Evolutionary conservation across 2,113 vertebrate species (phyloP), one percentile per base, ranked within the genome.

Genomic region (Poicephalus meyeri): DNA sequence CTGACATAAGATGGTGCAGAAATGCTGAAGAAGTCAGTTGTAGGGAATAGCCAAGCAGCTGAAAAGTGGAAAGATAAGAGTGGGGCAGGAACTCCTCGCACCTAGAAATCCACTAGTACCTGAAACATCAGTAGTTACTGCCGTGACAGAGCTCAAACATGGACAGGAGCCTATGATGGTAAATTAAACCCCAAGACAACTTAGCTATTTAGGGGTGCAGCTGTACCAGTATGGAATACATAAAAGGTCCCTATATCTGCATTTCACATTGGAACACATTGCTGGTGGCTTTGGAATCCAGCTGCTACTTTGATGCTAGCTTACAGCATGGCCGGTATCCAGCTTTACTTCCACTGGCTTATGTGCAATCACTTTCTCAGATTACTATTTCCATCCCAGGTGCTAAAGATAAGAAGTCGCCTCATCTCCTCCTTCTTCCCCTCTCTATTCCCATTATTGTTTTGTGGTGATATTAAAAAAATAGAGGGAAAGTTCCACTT

Each of bases 101-200:
- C 10, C 26, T 2, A 47, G 46, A 78, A 89, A 52, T 52, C 35
- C 60, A 78, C 5, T 3, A 73, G 53, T n/a, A 11, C 31, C 50
- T 25, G 29, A 71, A 25, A 49, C 3, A 68, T 2, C 46, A 33
- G 41, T 16, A 55, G 29, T 26, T 35, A 58, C 16, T 33, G 31
- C 3, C 12, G 39, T 50, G 79, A 71, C 41, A 41, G 37, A 66
- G 15, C 11, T 24, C 31, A 46, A 0, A 11, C 1, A 0, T 21
- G 42, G 15, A 41, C 31, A 76, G 29, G 19, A 76, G 33, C 4
- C 24, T 70, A 23, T 25, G 13, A 33, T 7, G 13, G 23, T 13
- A 64, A 83, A 89, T 61, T 71, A 81, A 81, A 39, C 26, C 21
- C 6, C 1, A 3, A 63, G 35, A 50, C 15, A 79, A 17, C 9